phyloP scores from a whole-genome alignment of 2,888 invertebrate species.

The Caenorhabditis sulstoni region DNA sequence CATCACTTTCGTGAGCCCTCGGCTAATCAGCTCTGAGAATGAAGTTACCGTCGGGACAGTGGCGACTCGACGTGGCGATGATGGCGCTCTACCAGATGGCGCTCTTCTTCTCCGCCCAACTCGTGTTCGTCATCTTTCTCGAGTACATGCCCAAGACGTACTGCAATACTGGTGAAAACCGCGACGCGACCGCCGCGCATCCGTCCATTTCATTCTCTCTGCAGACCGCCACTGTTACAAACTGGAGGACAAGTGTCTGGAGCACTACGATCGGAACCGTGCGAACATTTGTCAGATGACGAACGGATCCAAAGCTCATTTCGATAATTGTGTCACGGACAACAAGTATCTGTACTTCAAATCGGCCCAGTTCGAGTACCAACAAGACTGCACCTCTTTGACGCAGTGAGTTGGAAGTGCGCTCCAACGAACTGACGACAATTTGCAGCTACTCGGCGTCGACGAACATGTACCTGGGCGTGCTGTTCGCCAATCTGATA shows the following conservation, averaged over 20 bases:
- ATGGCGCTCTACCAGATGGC: constrained; percentile 54
- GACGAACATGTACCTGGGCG: constrained; percentile 43
- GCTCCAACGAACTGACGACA: neutral
- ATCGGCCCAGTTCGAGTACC: constrained; percentile 56
- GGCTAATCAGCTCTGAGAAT: constrained; percentile 12
- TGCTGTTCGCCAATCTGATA: constrained; percentile 42
- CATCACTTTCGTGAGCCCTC: too few species aligned
- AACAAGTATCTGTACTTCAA: constrained; percentile 38
- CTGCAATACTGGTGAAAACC: constrained; percentile 29
- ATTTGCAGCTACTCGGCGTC: constrained; percentile 46
- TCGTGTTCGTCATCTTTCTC: constrained; percentile 52
- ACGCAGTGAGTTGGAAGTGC: constrained; percentile 10
- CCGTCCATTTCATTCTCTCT: too few species aligned
- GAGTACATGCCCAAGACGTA: constrained; percentile 57
- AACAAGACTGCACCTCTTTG: constrained; percentile 49
- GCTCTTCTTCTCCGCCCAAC: constrained; percentile 56
- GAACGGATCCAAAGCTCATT: constrained; percentile 12
- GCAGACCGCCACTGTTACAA: constrained; percentile 43
- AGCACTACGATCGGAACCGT: constrained; percentile 26
- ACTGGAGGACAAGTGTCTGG: constrained; percentile 41
- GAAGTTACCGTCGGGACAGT: constrained; percentile 43
- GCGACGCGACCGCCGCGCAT: neutral
- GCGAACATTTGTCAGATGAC: constrained; percentile 25
- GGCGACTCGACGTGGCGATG: constrained; percentile 47
- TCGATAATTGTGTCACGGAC: constrained; percentile 42